Base-by-base conservation (phyloP, 2,797 vertebrate species). In the Chanos chanos region DNA sequence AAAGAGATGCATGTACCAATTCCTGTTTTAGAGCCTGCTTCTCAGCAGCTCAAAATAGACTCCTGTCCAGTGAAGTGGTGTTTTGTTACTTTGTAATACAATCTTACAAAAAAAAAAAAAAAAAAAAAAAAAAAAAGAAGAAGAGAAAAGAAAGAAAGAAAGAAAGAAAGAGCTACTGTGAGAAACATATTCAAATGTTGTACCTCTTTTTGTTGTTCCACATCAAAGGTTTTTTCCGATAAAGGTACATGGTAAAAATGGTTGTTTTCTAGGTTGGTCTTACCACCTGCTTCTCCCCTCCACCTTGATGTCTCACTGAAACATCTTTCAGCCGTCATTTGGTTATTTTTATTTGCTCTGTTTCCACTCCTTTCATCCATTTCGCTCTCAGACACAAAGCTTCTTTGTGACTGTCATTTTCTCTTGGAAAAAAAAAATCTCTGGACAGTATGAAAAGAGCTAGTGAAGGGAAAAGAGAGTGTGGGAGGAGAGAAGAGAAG, bases 281-380 rank as follows among this genome's bases (percentile, higher is more conserved):
- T 70, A 40, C 72, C 43, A 52, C 70, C 68, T 75, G 64, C 60
- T 74, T 73, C 71, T 57, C 34, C 64, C 45, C 50, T 41, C 39
- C 58, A 71, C 78, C 68, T 80, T 78, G 72, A 77, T 80, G 75
- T 77, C 77, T 66, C 64, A 74, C 66, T 64, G 49, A 71, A 54
- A 54, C 55, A 59, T 73, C 52, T 68, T 75, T 77, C 73, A 24
- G 41, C 71, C 59, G 80, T 64, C 71, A 61, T 81, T 81, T 68
- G 72, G 79, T 72, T 87, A 83, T 87, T 87, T 87, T 86, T 88
- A 79, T 73, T 77, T 70, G 7, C 30, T 40, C 28, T 39, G 72
- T 75, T 71, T 62, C 68, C 40, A 43, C 12, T 67, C 71, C 77
- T 83, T 87, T 84, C 60, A 85, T 86, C 77, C 74, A 72, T 74